Conservation (phyloP, 2,113 vertebrate species). For the Pelecanus crispus region DNA sequence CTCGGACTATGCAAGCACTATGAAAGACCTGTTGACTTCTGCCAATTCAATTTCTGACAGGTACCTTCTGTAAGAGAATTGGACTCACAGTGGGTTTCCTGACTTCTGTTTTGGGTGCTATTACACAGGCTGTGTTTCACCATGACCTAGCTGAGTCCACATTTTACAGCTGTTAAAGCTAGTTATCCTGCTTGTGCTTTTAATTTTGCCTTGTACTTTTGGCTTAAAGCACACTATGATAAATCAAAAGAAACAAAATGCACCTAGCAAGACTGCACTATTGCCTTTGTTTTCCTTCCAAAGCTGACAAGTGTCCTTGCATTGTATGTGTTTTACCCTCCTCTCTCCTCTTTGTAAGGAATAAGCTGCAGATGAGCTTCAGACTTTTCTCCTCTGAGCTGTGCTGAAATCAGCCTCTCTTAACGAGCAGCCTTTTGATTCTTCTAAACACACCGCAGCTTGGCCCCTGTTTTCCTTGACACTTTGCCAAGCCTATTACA, state of each 20-base stretch:
- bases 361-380: neutral
- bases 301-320: neutral
- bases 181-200: neutral
- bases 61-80: neutral
- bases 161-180: neutral
- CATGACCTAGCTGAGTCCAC: neutral
- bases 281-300: neutral
- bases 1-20: neutral
- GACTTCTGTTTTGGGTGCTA: neutral
- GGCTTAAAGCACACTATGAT: neutral
- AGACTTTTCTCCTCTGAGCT: neutral
- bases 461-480: constrained; percentile 66
- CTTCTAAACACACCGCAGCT: constrained; percentile 17
- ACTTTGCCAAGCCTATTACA: constrained; percentile 71
- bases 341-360: neutral
- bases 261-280: neutral
- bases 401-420: constrained; percentile 31
- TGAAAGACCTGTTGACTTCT: neutral
- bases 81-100: neutral
- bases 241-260: neutral
- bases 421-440: constrained; percentile 31
- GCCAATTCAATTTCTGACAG: neutral
- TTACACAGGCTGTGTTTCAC: neutral
- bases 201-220: neutral
- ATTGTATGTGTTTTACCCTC: neutral